Evolutionary conservation across 2,113 vertebrate species (phyloP), one percentile per base, ranked within the genome.

Genomic region (Chascanopsetta lugubris): DNA sequence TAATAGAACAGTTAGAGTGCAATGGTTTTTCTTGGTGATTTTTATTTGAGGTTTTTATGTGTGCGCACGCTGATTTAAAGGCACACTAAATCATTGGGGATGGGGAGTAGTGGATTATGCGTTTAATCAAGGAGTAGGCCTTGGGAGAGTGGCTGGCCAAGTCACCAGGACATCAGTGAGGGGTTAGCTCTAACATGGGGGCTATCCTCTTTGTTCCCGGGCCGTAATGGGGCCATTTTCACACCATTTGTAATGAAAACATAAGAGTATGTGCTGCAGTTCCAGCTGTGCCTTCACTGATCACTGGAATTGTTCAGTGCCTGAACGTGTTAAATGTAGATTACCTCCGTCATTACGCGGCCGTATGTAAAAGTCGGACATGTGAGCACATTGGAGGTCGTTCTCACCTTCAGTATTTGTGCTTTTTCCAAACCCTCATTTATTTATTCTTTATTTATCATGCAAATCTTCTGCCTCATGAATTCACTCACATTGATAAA

Each of bases 41-140:
- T 94, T 94, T 94, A 94, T 94, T 94, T 93, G 92, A 94, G 92
- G 92, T 93, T 94, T 93, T 93, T 93, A 92, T 93, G 92, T 94
- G 91, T 91, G 90, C 87, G 91, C 91, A 92, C 92, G 91, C 91
- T 93, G 93, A 93, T 93, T 94, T 94, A 93, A 92, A 93, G 93
- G 88, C 91, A 89, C 91, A 91, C 90, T 92, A 93, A 93, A 94
- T 92, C 92, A 93, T 83, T 72, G 90, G 86, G 91, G 90, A 92
- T 92, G 90, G 90, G 91, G 90, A 92, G 92, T 89, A 90, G 89
- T 92, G 93, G 92, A 93, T 94, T 93, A 94, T 93, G 92, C 93
- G 93, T 93, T 93, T 94, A 93, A 94, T 93, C 93, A 94, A 92
- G 91, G 85, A 87, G 89, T 87, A 89, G 91, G 91, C 89, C 92